Base-by-base conservation (phyloP, 2,797 vertebrate genomes). In the Nannoperca australis region DNA sequence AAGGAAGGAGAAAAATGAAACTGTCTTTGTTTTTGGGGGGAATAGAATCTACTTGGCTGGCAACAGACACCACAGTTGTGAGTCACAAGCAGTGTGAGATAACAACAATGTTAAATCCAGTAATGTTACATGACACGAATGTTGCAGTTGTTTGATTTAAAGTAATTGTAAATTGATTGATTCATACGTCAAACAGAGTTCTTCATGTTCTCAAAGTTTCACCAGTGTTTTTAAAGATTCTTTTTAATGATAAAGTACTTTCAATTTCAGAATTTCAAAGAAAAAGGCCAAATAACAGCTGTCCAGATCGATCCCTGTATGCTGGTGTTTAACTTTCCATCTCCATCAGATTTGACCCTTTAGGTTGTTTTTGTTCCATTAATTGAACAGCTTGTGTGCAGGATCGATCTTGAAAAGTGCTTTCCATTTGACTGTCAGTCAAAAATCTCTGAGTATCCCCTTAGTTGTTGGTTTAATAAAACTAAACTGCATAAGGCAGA, bases 311-410 rank as follows among this genome's bases (percentile, higher is more conserved):
- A 42, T 9, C 17, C 4, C 5, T 63, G 53, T 47, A 10, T 15
- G 24, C 44, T 40, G 38, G 24, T 8, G 61, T 53, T 51, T 15
- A 8, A 1, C 18, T 64, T 24, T 22, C 7, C 13, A 14, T 5
- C 3, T 0, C 44, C 1, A 1, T 51, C 66, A 56, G 22, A 75
- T 34, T 24, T 38, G 47, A 55, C 42, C 38, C 42, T 2, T 15
- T 11, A 27, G 36, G 9, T 49, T 56, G 22, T 24, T 79, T 61
- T 38, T 32, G 44, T 47, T 66, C 36, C 30, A 36, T 63, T 55
- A 55, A 0, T 12, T 64, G 40, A 71, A 60, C n/a, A 27, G 30
- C 20, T 40, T 30, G 0, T 67, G 51, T 66, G 5, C 1, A 2
- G 14, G 42, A 55, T 55, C 14, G 0, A 49, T 38, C 24, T 38